A percentile compares a stretch with the other conserved stretches of the same genome.
phyloP scores from a whole-genome alignment of 1,140 invertebrate genomes.

The Panulirus ornatus region DNA sequence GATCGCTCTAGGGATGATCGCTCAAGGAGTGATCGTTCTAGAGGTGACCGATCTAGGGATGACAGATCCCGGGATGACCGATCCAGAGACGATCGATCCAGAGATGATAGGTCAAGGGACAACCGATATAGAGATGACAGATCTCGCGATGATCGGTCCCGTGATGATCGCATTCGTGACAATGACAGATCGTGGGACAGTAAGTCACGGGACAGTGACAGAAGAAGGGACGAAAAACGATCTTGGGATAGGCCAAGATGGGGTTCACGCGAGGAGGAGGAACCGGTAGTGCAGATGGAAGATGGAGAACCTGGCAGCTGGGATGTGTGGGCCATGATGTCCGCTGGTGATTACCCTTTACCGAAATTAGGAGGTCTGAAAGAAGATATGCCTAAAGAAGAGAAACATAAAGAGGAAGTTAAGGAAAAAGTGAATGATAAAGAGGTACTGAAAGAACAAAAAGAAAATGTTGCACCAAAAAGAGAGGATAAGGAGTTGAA shows the following conservation, averaged over 20 bases:
- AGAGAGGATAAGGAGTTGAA: neutral
- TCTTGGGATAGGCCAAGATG: conserved; percentile 76
- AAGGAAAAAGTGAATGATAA: neutral
- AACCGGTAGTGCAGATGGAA: conserved; percentile 17
- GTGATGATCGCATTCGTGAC: conserved; percentile 6
- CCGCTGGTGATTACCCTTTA: neutral
- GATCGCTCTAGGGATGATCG: conserved; percentile 29
- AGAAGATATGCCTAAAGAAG: neutral
- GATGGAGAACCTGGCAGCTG: conserved; percentile 60
- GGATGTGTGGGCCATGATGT: conserved; percentile 52
- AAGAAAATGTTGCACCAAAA: neutral
- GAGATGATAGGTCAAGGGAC: conserved; percentile 1
- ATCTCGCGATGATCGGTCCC: conserved; percentile 16
- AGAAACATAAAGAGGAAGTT: neutral
- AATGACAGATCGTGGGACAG: conserved; percentile 3
- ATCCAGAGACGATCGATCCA: conserved; percentile 29
- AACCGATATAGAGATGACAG: conserved; percentile 20
- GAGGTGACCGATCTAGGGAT: neutral
- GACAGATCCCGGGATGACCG: conserved; percentile 10
- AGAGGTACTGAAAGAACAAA: neutral
- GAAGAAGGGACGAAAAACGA: conserved; percentile 48
- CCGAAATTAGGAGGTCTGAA: neutral
- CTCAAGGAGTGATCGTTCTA: neutral
- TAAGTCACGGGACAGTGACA: conserved; percentile 31
- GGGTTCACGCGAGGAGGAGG: conserved; percentile 75